Base-by-base conservation (phyloP, 2,797 vertebrate species). In the Gambelia wislizenii region DNA sequence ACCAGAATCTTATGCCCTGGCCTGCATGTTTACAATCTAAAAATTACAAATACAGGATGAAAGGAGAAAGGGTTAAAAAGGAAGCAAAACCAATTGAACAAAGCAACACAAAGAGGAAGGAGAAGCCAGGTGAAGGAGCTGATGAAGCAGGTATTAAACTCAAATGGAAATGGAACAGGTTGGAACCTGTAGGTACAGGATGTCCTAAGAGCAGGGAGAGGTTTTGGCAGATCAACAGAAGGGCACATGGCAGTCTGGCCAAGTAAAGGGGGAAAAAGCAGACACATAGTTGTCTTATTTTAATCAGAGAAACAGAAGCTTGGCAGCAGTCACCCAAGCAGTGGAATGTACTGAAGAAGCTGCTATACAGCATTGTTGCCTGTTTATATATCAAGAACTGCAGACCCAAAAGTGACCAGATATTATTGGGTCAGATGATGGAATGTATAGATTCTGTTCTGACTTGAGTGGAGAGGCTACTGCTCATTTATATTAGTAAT, bases 181-280 rank as follows among this genome's bases (percentile, higher is more conserved):
- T 89, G 77, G 56, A 78, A 89, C 76, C 64, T 89, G 87, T 49
- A 78, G 27, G 61, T 84, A 79, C 76, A 77, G 33, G 22, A 79
- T 89, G 87, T 79, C 61, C 61, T 56, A 78, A 79, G 74, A 84
- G 76, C 49, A 47, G 30, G 47, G 39, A 84, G 61, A 69, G 75
- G 49, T 56, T 88, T 54, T 59, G 75, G 87, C 82, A 84, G 75
- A 72, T n/a, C 44, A 84, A 30, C 61, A 84, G 39, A 84, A 79
- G 39, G 39, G 49, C 42, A 30, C 75, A 30, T 79, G 72, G 49
- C 27, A 22, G 36, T 52, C 49, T 70, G 69, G 42, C 79, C 33
- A 30, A 47, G 54, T 59, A 83, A 47, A 74, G 64, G 83, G 59
- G 76, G 30, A 54, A 84, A 39, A 64, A 70, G 75, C 82, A 78